Percentiles rank a stretch among this genome's conserved stretches.
Conservation (phyloP, 2,888 invertebrate genomes). For the Melolontha melolontha region DNA sequence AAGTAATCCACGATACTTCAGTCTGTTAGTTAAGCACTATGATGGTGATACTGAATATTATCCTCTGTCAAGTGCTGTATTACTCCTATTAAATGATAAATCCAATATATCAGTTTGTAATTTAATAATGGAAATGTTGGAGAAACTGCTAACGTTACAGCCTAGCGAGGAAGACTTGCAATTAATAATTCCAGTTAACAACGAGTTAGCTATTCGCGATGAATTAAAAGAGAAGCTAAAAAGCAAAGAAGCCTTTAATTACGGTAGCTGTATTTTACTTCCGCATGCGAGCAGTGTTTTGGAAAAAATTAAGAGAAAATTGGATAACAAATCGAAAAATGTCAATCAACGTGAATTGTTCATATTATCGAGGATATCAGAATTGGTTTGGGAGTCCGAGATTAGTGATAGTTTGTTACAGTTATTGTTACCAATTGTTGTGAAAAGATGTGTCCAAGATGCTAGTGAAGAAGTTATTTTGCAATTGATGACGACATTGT, state of each 20-base stretch:
- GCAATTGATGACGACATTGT: conserved; percentile 78
- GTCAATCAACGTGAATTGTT: conserved; percentile 78
- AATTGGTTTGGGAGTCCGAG: conserved; percentile 76
- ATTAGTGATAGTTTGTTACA: conserved; percentile 78
- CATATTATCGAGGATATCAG: conserved; percentile 82
- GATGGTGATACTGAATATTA: conserved; percentile 66
- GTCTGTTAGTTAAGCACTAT: conserved; percentile 74
- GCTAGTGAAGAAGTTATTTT: conserved; percentile 77
- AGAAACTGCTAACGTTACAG: conserved; percentile 77
- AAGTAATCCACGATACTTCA: conserved; percentile 81
- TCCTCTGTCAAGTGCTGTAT: conserved; percentile 76
- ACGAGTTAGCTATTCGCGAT: conserved; percentile 62
- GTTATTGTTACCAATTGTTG: conserved; percentile 78
- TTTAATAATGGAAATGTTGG: conserved; percentile 79
- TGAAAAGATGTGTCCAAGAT: conserved; percentile 72
- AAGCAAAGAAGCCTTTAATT: conserved; percentile 70
- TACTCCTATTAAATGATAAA: conserved; percentile 78
- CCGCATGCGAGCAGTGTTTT: conserved; percentile 81
- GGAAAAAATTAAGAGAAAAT: conserved; percentile 75
- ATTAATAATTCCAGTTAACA: conserved; percentile 60
- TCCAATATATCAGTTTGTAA: conserved; percentile 75
- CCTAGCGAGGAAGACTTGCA: conserved; percentile 70
- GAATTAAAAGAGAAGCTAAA: conserved; percentile 56
- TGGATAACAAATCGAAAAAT: conserved; percentile 71
- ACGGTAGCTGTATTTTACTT: conserved; percentile 79